A percentile compares a stretch with the other conserved stretches of the same genome.
Evolutionary conservation across 2,113 vertebrate species (phyloP).

Genomic region (Zosterops hypoxanthus): DNA sequence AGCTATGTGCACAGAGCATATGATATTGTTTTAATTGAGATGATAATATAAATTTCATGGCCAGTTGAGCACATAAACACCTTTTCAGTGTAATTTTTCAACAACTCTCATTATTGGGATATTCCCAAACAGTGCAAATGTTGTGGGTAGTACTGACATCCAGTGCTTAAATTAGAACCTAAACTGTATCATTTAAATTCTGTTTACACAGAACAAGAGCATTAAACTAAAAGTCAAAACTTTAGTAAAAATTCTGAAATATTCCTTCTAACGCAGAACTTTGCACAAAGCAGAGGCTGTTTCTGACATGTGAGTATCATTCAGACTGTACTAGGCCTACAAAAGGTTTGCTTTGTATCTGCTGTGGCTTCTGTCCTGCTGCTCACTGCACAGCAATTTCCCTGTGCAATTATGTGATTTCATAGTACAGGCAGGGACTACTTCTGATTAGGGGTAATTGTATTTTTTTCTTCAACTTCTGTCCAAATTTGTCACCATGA

Average conservation of each 20-base stretch:
- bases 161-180: not conserved
- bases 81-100: not conserved
- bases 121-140: not conserved
- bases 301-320: not conserved
- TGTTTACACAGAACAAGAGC: not conserved
- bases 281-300: not conserved
- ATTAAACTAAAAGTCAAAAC: not conserved
- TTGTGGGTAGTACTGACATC: not conserved
- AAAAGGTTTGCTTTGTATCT: not conserved
- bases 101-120: not conserved
- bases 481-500: not conserved
- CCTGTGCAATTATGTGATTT: not conserved
- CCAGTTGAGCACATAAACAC: not conserved
- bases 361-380: not conserved
- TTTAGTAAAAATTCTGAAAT: not conserved
- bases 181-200: not conserved
- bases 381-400: not conserved
- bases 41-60: not conserved
- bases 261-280: not conserved
- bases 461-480: not conserved
- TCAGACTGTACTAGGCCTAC: rapidly evolving
- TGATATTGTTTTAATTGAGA: not conserved
- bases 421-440: not conserved
- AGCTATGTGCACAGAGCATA: not conserved
- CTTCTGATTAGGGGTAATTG: not conserved